A percentile compares a stretch with the other conserved stretches of the same genome.
Conservation (phyloP, 1,140 invertebrate species). For the Calliopsis andreniformis region DNA sequence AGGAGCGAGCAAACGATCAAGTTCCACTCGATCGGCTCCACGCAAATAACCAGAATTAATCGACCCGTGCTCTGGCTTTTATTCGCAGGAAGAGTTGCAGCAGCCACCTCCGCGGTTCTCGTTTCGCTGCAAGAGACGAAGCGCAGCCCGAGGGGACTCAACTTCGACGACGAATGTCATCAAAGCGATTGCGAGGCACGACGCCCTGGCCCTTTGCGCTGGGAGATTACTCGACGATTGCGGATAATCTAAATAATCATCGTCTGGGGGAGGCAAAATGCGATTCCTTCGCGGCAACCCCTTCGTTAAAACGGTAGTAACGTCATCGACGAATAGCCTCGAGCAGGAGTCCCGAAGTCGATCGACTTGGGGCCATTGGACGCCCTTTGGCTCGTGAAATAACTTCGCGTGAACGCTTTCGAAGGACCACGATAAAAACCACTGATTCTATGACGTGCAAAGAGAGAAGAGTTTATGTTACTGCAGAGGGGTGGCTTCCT, state of each 20-base stretch:
- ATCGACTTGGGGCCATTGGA: conserved; percentile 49
- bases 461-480: background rate
- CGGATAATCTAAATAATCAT: conserved; percentile 71
- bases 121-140: conserved; percentile 51
- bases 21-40: conserved; percentile 34
- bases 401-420: no score
- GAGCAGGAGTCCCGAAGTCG: conserved; percentile 28
- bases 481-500: no score
- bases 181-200: conserved; percentile 46
- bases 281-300: conserved; percentile 46
- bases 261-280: conserved; percentile 53
- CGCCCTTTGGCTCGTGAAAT: conserved; percentile 23
- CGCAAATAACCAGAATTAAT: conserved; percentile 59
- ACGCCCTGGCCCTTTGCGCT: conserved; percentile 40
- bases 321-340: conserved; percentile 57
- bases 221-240: conserved; percentile 60
- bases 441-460: no score
- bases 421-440: no score
- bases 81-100: conserved; percentile 42
- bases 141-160: conserved; percentile 45
- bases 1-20: conserved; percentile 24
- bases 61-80: conserved; percentile 47
- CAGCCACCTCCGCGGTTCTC: conserved; percentile 12
- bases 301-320: conserved; percentile 73
- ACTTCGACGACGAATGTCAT: conserved; percentile 63